Evolutionary conservation across 2,113 vertebrate genomes (phyloP), one percentile per base, ranked within the genome.

Genomic region (Hippocampus abdominalis): DNA sequence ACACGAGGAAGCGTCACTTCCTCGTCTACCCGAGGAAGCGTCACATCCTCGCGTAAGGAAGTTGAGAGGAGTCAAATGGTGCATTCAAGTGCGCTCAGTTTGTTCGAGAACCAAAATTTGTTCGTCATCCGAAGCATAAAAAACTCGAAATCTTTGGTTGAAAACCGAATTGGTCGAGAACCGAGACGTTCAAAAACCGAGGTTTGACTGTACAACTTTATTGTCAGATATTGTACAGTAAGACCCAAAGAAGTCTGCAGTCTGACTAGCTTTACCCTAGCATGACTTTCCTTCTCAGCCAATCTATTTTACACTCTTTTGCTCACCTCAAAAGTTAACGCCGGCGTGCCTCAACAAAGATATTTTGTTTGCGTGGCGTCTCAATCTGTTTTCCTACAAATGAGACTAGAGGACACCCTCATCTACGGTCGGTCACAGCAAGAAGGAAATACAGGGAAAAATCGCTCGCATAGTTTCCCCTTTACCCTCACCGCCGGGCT

Each of bases 401-500:
- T 59, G 51, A 61, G 44, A 63, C 42, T 66, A 66, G 25, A 25
- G 18, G 21, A 6, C 32, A 48, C 20, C 64, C 66, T 63, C 46
- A 13, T 57, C 67, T 0, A 36, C 32, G 32, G 73, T 78, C 75
- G 36, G 71, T 79, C 51, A 63, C 57, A 66, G 4, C 66, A 56
- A 66, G 61, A 77, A 42, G 57, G 53, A 59, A 76, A 51, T 71
- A 76, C 75, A 57, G 40, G 73, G 42, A 64, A 79, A 44, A 83
- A 74, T 68, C 44, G 21, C 54, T 74, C 51, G 73, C 57, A 82
- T 77, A 80, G 59, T 75, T 81, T 81, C 71, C 75, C 53, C 70
- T 84, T 68, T 75, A 62, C 77, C 76, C 80, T 79, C 76, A 86
- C 69, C 79, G 79, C 75, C 81, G 75, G 76, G 81, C 3, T 69